Base-by-base conservation (phyloP, 2,113 vertebrate species). In the Oreochromis aureus region DNA sequence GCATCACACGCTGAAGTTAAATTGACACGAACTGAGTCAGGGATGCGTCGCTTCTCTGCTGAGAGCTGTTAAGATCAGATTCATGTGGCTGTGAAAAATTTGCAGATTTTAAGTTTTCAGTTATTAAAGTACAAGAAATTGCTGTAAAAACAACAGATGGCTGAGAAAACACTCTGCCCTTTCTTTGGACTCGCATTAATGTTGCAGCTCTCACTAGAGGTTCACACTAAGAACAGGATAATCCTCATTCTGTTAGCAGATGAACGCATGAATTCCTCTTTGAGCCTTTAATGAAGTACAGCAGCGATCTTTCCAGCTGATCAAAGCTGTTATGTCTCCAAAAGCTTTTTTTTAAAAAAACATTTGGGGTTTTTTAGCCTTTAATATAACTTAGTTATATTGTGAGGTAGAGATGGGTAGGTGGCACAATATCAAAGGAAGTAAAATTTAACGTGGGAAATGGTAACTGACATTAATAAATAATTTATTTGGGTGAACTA, bases 41-140 rank as follows among this genome's bases (percentile, higher is more conserved):
- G 44, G 24, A 51, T 51, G 16, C 18, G 13, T 5, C 8, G 41
- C 22, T 46, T 73, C 39, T 1, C 39, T 2, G 5, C 13, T 1
- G 16, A 76, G 44, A 76, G 3, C 44, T 7, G 24, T 32, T 11
- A 7, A 0, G 16, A 30, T 19, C 69, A 27, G 69, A 44, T 71
- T 73, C 6, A 0, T 48, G 15, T 7, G 24, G 71, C 71, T 1
- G n/a, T 51, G 24, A 78, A 76, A 71, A 71, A 3, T 4, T 0
- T 41, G 2, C 8, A 0, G 41, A 0, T 27, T 48, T 73, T 0
- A 73, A 7, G 69, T 48, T 76, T 76, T 76, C 4, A 3, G 15
- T 30, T 48, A 48, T 48, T 48, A 76, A 48, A 76, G 22, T 0
- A 5, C 6, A 73, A 73, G 15, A 48, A 48, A 27, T 46, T 27